Base-by-base conservation (phyloP, 1,140 invertebrate genomes). In the Euwallacea fornicatus region DNA sequence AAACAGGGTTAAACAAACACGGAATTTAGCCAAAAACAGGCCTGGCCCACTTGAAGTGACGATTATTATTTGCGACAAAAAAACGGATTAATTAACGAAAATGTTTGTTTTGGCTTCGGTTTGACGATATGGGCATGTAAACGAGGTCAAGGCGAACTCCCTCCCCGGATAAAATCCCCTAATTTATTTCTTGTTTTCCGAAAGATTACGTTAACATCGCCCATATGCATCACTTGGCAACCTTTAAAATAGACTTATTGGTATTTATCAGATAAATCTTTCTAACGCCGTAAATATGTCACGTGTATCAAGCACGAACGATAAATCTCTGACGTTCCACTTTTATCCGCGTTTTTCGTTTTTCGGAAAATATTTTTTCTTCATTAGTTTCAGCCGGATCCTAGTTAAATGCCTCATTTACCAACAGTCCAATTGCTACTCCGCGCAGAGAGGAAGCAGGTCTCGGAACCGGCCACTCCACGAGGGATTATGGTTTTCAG, bases 301-400 rank as follows among this genome's bases (percentile, higher is more conserved):
- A 46, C n/a, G 6, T 13, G 15, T 8, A 21, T 21, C 56, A 42
- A 10, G 8, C 33, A 41, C 11, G 10, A 1, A 16, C 43, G 42
- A 63, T 63, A 63, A 63, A 63, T 63, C 42, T 13, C 10, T 44
- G 10, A 44, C 7, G 61, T 41, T 41, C 61, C 43, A 63, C 21
- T 63, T 63, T 63, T 47, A 42, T 47, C 33, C 42, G 33, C 42
- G 10, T 16, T 10, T 53, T 53, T 11, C 11, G 15, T 15, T 53
- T n/a, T 53, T 53, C 50, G 15, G 11, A 58, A 63, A 63, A 63
- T 63, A 44, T 63, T 44, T 63, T 41, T 47, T 63, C 61, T 46
- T 63, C 61, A 47, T 63, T 63, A 63, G 61, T 47, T 46, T 46
- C 15, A n/a, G 11, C 47, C 47, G 16, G 61, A 44, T 16, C 7